Conservation (phyloP, 2,888 invertebrate species). For the Drosophila algonquin region DNA sequence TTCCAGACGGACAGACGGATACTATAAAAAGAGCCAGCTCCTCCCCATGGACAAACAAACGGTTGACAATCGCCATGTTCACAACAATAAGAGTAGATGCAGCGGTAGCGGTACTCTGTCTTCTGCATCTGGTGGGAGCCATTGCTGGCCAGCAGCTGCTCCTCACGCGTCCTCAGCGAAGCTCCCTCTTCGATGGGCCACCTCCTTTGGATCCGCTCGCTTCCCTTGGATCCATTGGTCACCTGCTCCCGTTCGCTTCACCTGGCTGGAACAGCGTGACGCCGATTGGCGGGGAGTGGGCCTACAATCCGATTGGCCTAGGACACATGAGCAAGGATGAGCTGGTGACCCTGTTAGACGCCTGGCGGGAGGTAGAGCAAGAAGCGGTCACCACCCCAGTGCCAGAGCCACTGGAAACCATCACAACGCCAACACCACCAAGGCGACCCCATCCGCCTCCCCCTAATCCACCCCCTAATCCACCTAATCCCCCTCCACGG, state of each 20-base stretch:
- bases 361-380: conserved; percentile 74
- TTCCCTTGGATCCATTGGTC: neutral
- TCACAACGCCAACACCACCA: conserved; percentile 56
- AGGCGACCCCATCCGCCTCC: conserved; percentile 22
- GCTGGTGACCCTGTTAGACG: conserved; percentile 74
- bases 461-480: conserved; percentile 15
- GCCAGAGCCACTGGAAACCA: conserved; percentile 81
- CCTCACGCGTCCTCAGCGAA: conserved; percentile 57
- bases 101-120: conserved; percentile 15
- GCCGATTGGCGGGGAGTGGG: conserved; percentile 29
- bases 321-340: conserved; percentile 80
- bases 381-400: conserved; percentile 78
- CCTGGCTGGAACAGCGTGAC: conserved; percentile 61
- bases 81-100: conserved; percentile 20
- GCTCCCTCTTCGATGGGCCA: conserved; percentile 69
- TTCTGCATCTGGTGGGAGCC: conserved; percentile 25
- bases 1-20: conserved; percentile 8
- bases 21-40: conserved; percentile 25
- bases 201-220: neutral
- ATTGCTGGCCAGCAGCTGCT: conserved; percentile 32
- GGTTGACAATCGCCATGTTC: conserved; percentile 18
- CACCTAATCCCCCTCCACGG: conserved; percentile 22
- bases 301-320: conserved; percentile 57
- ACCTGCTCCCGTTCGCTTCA: conserved; percentile 12
- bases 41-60: conserved; percentile 26